Evolutionary conservation across 2,888 invertebrate species (phyloP).

Genomic region (Hypolimnas misippus): DNA sequence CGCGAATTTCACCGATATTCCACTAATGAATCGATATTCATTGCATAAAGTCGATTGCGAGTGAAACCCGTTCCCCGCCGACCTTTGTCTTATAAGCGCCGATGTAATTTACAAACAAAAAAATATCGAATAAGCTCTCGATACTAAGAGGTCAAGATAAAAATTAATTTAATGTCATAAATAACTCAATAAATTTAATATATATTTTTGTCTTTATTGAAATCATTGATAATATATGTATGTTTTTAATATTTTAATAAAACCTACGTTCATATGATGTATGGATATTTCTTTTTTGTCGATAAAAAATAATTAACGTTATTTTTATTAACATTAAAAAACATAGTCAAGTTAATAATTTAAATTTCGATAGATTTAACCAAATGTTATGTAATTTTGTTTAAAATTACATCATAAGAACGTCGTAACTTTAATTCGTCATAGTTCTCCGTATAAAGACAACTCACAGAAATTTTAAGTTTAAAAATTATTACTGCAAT

Average conservation of each 20-base stretch:
- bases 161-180: constrained; percentile 34
- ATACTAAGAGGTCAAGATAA: constrained; percentile 46
- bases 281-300: not conserved
- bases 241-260: constrained; percentile 7
- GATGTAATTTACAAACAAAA: constrained; percentile 45
- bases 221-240: not conserved
- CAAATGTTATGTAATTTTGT: not conserved
- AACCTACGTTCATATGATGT: not conserved
- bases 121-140: constrained; percentile 44
- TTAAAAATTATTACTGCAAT: constrained; percentile 38
- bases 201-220: constrained; percentile 12
- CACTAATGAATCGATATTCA: constrained; percentile 62
- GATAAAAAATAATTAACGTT: too few relatives aligned
- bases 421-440: constrained; percentile 13
- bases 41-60: constrained; percentile 71
- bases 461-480: constrained; percentile 23
- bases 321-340: too few relatives aligned
- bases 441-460: constrained; percentile 30
- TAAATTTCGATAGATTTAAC: not conserved
- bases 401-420: not conserved
- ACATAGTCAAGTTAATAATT: not conserved
- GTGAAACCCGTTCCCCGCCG: constrained; percentile 59
- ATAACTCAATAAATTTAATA: constrained; percentile 17
- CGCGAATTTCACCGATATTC: constrained; percentile 55
- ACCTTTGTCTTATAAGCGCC: constrained; percentile 65